Evolutionary conservation across 2,797 vertebrate genomes (phyloP).

Genomic region (Eurystomus glaucurus): DNA sequence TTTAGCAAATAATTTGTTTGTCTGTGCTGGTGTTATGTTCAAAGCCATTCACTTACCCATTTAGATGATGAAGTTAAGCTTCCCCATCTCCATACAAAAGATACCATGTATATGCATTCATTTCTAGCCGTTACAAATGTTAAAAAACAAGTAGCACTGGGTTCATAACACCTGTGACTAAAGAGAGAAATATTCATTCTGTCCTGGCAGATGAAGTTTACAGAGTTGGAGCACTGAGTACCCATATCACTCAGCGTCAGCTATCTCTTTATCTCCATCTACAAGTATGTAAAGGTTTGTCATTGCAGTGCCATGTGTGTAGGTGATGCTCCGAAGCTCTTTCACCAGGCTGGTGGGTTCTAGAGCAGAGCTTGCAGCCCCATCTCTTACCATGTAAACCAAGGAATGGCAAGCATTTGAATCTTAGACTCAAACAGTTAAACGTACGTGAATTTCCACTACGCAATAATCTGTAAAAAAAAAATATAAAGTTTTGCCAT

Average conservation of each 20-base stretch:
- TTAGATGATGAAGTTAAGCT: background rate
- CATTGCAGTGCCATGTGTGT: background rate
- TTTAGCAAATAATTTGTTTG: background rate
- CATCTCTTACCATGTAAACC: background rate
- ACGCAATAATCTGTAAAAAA: background rate
- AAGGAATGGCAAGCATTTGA: background rate
- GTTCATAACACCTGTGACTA: background rate
- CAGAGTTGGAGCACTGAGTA: background rate
- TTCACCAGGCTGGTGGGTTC: background rate
- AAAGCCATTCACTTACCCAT: background rate
- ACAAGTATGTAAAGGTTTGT: background rate
- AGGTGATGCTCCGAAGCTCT: background rate
- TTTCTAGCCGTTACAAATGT: background rate
- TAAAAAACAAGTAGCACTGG: background rate
- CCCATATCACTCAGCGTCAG: background rate
- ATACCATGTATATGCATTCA: fast-evolving
- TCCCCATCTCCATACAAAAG: background rate
- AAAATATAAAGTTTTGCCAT: background rate
- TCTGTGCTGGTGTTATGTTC: background rate
- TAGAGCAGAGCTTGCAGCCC: background rate
- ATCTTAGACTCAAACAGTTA: background rate
- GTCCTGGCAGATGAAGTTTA: background rate
- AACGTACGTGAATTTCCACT: background rate
- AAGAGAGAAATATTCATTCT: background rate
- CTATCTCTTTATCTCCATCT: background rate